A percentile compares a stretch with the other conserved stretches of the same genome.
These are phyloP conservation scores for Gymnoscopelus microlampas DNA, from an alignment of 2,797 vertebrate genomes.

Conservation along the genomic window DNA sequence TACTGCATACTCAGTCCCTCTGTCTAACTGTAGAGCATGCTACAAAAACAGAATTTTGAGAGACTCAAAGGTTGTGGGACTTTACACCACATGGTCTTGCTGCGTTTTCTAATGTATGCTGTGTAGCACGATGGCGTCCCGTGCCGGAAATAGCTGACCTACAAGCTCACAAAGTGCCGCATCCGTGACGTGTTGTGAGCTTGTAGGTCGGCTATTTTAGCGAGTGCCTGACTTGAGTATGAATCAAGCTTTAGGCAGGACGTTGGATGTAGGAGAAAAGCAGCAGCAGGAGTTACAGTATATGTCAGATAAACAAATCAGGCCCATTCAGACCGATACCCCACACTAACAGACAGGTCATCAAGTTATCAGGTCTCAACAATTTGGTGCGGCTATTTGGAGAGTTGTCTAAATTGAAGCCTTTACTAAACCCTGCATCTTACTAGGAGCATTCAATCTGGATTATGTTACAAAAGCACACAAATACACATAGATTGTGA, in stretches of 20 bases:
- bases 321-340: background rate
- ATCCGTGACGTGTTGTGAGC: no score
- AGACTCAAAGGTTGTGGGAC: no score
- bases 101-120: no score
- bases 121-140: no score
- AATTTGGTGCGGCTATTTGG: constrained; percentile 24
- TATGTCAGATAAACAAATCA: constrained; percentile 11
- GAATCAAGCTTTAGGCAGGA: background rate
- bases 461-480: constrained; percentile 37
- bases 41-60: no score
- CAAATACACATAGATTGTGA: constrained; percentile 36
- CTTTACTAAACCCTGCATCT: background rate
- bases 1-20: no score
- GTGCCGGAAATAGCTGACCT: no score
- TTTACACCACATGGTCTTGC: no score
- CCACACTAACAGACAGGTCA: background rate
- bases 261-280: background rate
- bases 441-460: constrained; percentile 9
- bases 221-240: no score
- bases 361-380: constrained; percentile 4
- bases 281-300: background rate
- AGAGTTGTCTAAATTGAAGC: constrained; percentile 36
- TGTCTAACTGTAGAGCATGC: no score
- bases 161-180: no score
- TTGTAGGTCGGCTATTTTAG: no score